phyloP scores from a whole-genome alignment of 2,113 vertebrate genomes.

The Gobio gobio region DNA sequence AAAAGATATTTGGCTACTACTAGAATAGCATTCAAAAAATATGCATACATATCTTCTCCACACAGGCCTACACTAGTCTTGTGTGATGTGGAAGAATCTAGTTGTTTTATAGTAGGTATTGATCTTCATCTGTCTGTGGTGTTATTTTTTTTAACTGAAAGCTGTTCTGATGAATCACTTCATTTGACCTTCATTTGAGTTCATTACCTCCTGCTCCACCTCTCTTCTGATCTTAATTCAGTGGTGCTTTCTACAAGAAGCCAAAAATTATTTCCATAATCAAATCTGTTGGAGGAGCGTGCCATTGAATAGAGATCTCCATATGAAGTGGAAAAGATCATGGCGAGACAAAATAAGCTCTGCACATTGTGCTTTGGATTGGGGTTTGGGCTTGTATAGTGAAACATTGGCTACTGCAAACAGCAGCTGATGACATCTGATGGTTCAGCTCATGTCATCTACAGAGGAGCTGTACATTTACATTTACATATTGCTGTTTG shows the following conservation, averaged over 20 bases:
- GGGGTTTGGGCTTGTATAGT: neutral
- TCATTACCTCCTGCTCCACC: neutral
- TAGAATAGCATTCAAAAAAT: neutral
- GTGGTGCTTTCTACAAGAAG: neutral
- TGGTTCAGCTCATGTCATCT: neutral
- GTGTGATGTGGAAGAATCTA: neutral
- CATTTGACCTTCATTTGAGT: constrained; percentile 2
- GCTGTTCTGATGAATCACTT: neutral
- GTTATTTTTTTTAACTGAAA: neutral
- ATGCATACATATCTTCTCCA: neutral
- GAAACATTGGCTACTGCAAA: neutral
- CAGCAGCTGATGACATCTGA: constrained; percentile 9
- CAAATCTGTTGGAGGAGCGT: neutral
- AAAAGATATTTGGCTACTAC: neutral
- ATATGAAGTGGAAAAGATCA: neutral
- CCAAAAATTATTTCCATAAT: constrained; percentile 7
- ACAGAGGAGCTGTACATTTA: neutral
- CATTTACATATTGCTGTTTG: neutral
- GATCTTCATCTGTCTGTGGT: neutral
- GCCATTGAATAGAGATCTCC: neutral
- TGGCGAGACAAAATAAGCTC: neutral
- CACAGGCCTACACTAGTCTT: neutral
- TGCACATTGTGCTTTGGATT: neutral
- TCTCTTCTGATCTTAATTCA: neutral
- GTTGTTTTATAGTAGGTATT: neutral